phyloP scores from a whole-genome alignment of 2,888 invertebrate genomes.

The Drosophila maculinotata region DNA sequence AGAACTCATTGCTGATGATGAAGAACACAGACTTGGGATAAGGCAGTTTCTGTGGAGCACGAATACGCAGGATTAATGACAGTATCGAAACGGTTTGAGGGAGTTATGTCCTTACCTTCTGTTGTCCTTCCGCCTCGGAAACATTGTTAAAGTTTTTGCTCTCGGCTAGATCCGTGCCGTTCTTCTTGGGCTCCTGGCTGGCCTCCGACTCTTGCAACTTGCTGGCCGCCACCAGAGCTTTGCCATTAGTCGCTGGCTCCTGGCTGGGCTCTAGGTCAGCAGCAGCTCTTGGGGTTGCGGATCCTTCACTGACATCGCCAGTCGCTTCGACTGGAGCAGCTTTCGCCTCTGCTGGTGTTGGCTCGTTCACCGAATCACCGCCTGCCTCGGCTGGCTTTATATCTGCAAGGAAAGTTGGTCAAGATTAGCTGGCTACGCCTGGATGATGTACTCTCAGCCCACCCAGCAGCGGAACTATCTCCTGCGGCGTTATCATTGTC shows the following conservation, averaged over 20 bases:
- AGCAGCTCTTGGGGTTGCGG: background rate
- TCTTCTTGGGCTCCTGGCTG: slow-evolving; percentile 28
- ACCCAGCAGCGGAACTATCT: slow-evolving; percentile 70
- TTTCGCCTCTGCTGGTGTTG: slow-evolving; percentile 4
- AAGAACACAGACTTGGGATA: slow-evolving; percentile 93
- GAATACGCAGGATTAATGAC: background rate
- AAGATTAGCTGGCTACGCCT: background rate
- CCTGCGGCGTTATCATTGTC: slow-evolving; percentile 47
- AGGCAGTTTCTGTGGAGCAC: slow-evolving; percentile 81
- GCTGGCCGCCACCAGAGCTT: slow-evolving; percentile 33
- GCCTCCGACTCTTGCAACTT: slow-evolving; percentile 23
- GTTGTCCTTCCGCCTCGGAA: slow-evolving; percentile 80
- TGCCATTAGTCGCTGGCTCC: slow-evolving; percentile 39
- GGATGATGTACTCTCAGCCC: background rate
- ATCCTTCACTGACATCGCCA: background rate
- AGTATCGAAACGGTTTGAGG: background rate
- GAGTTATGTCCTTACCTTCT: slow-evolving; percentile 64
- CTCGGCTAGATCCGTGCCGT: slow-evolving; percentile 47
- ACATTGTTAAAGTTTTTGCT: slow-evolving; percentile 48
- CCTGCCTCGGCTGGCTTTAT: slow-evolving; percentile 45
- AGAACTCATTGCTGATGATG: slow-evolving; percentile 97
- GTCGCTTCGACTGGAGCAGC: slow-evolving; percentile 8
- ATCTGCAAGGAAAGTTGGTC: slow-evolving; percentile 41
- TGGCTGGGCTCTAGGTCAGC: background rate
- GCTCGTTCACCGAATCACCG: slow-evolving; percentile 11